Conservation (phyloP, 1,140 invertebrate genomes). For the Caenorhabditis remanei region DNA sequence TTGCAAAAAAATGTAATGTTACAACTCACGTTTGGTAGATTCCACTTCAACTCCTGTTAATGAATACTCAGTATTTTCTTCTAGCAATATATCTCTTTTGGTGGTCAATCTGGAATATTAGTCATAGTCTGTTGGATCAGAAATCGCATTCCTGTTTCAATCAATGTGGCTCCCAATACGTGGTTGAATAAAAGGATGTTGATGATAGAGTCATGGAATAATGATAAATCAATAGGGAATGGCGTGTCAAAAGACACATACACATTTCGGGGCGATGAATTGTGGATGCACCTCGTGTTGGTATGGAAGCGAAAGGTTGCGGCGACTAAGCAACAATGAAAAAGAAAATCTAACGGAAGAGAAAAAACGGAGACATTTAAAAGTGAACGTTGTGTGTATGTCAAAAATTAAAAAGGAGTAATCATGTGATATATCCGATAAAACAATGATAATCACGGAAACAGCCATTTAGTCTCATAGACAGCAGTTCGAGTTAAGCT, state of each 20-base stretch:
- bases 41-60: conserved; percentile 34
- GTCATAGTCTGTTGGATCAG: too few species aligned
- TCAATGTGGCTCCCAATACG: too few species aligned
- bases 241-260: not conserved
- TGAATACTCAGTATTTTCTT: conserved; percentile 30
- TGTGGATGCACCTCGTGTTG: not conserved
- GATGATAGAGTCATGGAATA: too few species aligned
- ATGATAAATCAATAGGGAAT: too few species aligned
- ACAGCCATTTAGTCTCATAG: too few species aligned
- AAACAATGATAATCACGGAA: too few species aligned
- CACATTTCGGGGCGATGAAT: conserved; percentile 1
- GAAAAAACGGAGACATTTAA: not conserved
- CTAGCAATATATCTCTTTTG: conserved; percentile 18
- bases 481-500: too few species aligned
- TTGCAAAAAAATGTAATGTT: not conserved
- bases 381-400: too few species aligned
- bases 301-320: not conserved
- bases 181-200: too few species aligned
- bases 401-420: too few species aligned
- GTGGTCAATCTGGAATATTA: conserved; percentile 26
- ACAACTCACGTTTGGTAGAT: conserved; percentile 33
- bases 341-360: not conserved
- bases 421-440: too few species aligned
- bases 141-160: too few species aligned
- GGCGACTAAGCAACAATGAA: not conserved